Evolutionary conservation across 1,140 invertebrate species (phyloP), one percentile per base, ranked within the genome.

Genomic region (Asobara japonica): DNA sequence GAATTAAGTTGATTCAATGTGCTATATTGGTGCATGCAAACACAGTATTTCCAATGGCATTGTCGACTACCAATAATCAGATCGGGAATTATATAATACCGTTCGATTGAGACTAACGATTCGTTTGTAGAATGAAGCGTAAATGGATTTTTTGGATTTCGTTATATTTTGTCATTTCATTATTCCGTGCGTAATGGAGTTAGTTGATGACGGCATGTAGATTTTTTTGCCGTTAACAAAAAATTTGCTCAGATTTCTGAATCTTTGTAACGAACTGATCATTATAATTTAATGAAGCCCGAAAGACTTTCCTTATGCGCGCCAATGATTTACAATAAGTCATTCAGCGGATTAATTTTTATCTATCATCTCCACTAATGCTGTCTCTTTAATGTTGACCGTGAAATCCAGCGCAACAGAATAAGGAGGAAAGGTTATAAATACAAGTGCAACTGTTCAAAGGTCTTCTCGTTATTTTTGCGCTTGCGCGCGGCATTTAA

Each of bases 391-490:
- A 25, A 25, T 25, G 5, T 56, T 56, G 51, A 56, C 51, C 51
- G 22, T 56, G 51, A 56, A 56, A 56, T 18, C 18, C n/a, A 18
- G 11, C 25, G 2, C 11, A 18, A 1, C 1, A 56, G 2, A 18
- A 25, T 10, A 10, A 56, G 25, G 25, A 56, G 22, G 22, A 56
- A 56, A 22, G 10, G 51, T 56, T 56, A 56, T 56, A 56, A 56
- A 56, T 56, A 56, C 51, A 56, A 56, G 25, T 56, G 51, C 18
- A 56, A 56, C 51, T 56, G 51, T 56, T 22, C 51, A 27, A 56
- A 27, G 51, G 51, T 27, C 51, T 56, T 20, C 13, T 18, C 51
- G 3, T 5, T 25, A 56, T 25, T 56, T 13, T 25, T 13, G 51
- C 51, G 51, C 51, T 25, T 25, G 51, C 51, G 51, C 51, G 51